phyloP scores from a whole-genome alignment of 2,888 invertebrate genomes.

The Megamerina dolium region DNA sequence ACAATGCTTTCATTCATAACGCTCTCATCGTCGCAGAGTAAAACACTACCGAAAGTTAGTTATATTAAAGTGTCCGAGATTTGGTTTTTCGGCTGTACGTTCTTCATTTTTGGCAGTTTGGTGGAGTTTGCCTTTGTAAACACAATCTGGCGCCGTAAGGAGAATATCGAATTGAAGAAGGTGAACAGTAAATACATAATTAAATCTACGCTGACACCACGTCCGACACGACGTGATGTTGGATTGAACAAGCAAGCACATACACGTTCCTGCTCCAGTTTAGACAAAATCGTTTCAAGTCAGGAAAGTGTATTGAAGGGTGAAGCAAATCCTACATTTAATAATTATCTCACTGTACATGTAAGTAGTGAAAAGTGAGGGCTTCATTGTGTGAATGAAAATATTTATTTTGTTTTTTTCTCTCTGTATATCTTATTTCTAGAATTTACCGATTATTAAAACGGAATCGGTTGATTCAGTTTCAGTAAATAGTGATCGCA shows the following conservation, averaged over 20 bases:
- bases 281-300: conserved; percentile 65
- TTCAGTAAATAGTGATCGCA: conserved; percentile 34
- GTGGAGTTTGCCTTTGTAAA: conserved; percentile 43
- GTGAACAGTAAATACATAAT: conserved; percentile 43
- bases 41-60: conserved; percentile 40
- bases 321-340: conserved; percentile 49
- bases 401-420: background rate
- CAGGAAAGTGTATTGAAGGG: conserved; percentile 59
- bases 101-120: conserved; percentile 41
- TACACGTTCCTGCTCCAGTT: conserved; percentile 59
- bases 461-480: conserved; percentile 37
- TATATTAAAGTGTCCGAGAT: conserved; percentile 42
- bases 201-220: conserved; percentile 40
- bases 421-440: conserved; percentile 8
- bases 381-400: too few relatives aligned
- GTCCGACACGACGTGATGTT: conserved; percentile 35
- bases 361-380: conserved; percentile 24
- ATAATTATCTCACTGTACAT: conserved; percentile 44
- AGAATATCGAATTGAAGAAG: conserved; percentile 41
- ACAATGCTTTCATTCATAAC: conserved; percentile 43
- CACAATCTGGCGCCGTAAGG: conserved; percentile 42
- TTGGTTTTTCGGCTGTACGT: conserved; percentile 42
- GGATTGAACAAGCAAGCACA: conserved; percentile 45
- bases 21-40: conserved; percentile 39
- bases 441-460: conserved; percentile 39